Base-by-base conservation (phyloP, 2,113 vertebrate species). In the Psittacus erithacus region DNA sequence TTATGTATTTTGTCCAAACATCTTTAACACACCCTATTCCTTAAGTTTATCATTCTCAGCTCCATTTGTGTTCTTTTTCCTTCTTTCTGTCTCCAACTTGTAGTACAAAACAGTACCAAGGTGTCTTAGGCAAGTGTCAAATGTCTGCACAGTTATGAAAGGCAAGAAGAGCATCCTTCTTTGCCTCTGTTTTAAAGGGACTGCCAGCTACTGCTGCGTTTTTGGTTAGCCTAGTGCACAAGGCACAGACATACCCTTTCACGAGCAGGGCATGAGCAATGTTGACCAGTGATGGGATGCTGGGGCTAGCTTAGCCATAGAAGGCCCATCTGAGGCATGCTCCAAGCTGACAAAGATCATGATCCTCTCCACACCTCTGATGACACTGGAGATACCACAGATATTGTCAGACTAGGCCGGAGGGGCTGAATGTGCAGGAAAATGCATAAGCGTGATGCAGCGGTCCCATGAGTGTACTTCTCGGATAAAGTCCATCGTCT, bases 381-480 rank as follows among this genome's bases (percentile, higher is more conserved):
- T 7, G 24, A 4, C 2, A 7, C 20, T 7, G 15, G 18, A 23
- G 39, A 6, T 35, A 19, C 19, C 7, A 10, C 15, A 19, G 67
- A 27, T 6, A 10, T 11, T 3, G 2, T 23, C 52, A 15, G 41
- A 41, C 10, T 1, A 1, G 86, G 43, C 49, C 43, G 57, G 47
- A 31, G 49, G 46, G 44, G 33, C 23, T 60, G 46, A 16, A 4
- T 2, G 10, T 4, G 17, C 33, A 23, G 31, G 31, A 50, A 62
- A 27, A 46, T 7, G 22, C 0, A 1, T 8, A 18, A 16, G 29
- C 0, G 2, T 31, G 31, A n/a, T 44, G 60, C 62, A 14, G n/a
- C 0, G 11, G 1, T 1, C 8, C 2, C 8, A 11, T 0, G 2
- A 25, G 5, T 22, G 41, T 35, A 6, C 10, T 43, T 31, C 59